A percentile compares a stretch with the other conserved stretches of the same genome.
These are phyloP conservation scores for Danio tinwini DNA, from an alignment of 2,797 vertebrate species.

Conservation along the genomic window DNA sequence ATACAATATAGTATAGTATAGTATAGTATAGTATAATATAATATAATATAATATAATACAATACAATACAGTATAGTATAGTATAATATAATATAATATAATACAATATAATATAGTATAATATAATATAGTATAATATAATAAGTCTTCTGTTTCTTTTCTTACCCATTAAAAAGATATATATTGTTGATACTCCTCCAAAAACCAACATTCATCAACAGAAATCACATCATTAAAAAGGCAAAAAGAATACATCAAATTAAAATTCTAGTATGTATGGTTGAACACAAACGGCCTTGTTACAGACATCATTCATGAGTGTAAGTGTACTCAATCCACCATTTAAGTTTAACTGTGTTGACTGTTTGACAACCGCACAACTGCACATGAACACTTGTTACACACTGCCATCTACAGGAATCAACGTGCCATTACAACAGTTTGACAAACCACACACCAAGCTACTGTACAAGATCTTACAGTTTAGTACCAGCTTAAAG, in stretches of 20 bases:
- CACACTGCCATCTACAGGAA: constrained; percentile 25
- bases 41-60: no score
- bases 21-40: no score
- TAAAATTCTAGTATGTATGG: not conserved
- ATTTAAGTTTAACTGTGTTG: not conserved
- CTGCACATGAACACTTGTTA: not conserved
- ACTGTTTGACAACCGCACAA: not conserved
- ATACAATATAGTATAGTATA: no score
- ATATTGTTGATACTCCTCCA: not conserved
- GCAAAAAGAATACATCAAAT: not conserved
- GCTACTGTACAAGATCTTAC: not conserved
- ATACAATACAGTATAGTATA: no score
- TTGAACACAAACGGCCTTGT: not conserved
- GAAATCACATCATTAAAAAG: not conserved
- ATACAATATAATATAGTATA: no score
- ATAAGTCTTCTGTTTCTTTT: not conserved
- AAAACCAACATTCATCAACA: not conserved
- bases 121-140: no score
- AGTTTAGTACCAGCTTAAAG: not conserved
- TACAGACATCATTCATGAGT: not conserved
- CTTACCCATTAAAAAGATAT: constrained; percentile 11
- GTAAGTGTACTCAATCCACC: not conserved
- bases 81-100: no score
- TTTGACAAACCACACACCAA: not conserved
- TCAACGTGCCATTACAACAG: not conserved